Conservation (phyloP, 1,140 invertebrate genomes). For the Drosophila grimshawi region DNA sequence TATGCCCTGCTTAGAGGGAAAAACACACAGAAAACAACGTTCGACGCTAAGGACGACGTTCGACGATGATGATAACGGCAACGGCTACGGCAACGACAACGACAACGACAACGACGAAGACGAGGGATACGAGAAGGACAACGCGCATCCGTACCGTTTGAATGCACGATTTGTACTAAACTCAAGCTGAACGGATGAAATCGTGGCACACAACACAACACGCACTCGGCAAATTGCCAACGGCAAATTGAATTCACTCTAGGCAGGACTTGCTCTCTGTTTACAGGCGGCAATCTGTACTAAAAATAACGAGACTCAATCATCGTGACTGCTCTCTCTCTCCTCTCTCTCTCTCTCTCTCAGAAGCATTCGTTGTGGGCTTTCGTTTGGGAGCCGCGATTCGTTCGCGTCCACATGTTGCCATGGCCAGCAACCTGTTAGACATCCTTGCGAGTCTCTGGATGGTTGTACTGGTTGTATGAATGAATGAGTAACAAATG, state of each 20-base stretch:
- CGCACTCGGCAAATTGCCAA: conserved; percentile 43
- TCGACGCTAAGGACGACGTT: conserved; percentile 27
- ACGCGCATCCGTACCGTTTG: conserved; percentile 77
- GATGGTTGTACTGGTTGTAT: not conserved
- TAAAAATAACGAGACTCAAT: conserved; percentile 46
- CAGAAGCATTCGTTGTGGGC: conserved; percentile 1
- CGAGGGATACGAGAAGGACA: conserved; percentile 44
- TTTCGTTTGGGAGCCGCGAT: conserved; percentile 14
- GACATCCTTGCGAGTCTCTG: conserved; percentile 23
- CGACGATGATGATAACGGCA: conserved; percentile 23
- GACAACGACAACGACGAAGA: conserved; percentile 28
- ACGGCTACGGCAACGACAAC: conserved; percentile 29
- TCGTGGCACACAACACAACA: conserved; percentile 17
- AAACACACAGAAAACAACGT: conserved; percentile 17
- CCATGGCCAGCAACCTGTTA: conserved; percentile 65
- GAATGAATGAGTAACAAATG: conserved; percentile 28
- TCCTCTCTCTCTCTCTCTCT: not conserved
- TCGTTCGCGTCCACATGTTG: conserved; percentile 53
- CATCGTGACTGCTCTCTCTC: conserved; percentile 14
- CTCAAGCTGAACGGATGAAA: conserved; percentile 10
- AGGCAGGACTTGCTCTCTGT: conserved; percentile 69
- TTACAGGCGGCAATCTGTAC: conserved; percentile 72
- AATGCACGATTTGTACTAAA: conserved; percentile 83
- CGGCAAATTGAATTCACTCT: conserved; percentile 68
- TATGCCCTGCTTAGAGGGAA: conserved; percentile 21